Conservation (phyloP, 2,797 vertebrate species). For the Gobio occitaniae region DNA sequence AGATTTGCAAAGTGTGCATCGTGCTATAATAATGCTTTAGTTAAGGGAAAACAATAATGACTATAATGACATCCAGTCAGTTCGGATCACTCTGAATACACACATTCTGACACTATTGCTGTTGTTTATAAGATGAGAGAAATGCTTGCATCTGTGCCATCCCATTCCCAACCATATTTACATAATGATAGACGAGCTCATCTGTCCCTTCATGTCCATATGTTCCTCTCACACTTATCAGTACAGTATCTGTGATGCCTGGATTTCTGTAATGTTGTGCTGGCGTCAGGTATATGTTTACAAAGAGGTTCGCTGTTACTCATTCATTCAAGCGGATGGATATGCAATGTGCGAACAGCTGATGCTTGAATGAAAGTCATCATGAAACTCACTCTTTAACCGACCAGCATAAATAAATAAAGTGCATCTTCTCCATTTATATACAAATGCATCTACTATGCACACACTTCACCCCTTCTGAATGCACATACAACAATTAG, state of each 20-base stretch:
- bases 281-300: background rate
- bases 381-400: background rate
- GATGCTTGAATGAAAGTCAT: background rate
- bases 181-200: background rate
- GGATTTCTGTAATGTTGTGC: background rate
- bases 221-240: background rate
- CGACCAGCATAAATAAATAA: background rate
- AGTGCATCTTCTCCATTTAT: background rate
- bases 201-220: background rate
- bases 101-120: constrained; percentile 4
- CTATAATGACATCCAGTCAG: background rate
- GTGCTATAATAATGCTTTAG: background rate
- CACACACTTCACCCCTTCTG: background rate
- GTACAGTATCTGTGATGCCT: background rate
- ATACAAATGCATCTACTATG: background rate
- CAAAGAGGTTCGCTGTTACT: background rate
- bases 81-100: background rate
- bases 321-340: background rate
- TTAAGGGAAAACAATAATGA: background rate
- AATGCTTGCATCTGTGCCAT: background rate
- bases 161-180: background rate
- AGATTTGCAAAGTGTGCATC: background rate
- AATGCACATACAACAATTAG: background rate
- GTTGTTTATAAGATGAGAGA: background rate
- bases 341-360: background rate